Percentiles rank a stretch among this genome's conserved stretches.
Evolutionary conservation across 2,888 invertebrate genomes (phyloP).

Genomic region (Trichogramma evanescens): DNA sequence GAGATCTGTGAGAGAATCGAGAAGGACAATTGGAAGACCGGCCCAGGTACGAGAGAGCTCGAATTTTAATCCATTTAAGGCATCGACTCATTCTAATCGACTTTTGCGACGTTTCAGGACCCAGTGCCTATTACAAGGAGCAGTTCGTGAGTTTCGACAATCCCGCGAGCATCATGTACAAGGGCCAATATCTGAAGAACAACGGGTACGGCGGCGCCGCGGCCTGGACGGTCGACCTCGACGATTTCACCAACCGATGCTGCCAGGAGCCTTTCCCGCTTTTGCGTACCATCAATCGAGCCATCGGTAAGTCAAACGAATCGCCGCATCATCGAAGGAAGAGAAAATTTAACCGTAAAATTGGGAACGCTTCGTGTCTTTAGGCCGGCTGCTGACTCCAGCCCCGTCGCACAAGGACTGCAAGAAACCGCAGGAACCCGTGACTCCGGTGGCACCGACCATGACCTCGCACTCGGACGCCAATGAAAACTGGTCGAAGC

Average conservation of each 20-base stretch:
- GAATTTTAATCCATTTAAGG: background rate
- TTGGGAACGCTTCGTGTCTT: background rate
- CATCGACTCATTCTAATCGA: too few species aligned
- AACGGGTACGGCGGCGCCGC: constrained; percentile 74
- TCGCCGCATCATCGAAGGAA: background rate
- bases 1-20: constrained; percentile 68
- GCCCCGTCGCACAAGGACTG: constrained; percentile 57
- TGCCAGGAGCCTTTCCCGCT: constrained; percentile 74
- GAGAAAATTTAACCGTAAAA: background rate
- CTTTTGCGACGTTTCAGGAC: constrained; percentile 47
- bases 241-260: constrained; percentile 80
- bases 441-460: constrained; percentile 70
- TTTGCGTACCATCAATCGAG: constrained; percentile 69
- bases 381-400: constrained; percentile 44
- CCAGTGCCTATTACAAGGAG: constrained; percentile 69
- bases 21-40: constrained; percentile 34
- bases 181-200: constrained; percentile 67
- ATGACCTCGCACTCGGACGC: constrained; percentile 64
- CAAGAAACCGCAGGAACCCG: constrained; percentile 62
- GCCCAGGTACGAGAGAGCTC: constrained; percentile 26
- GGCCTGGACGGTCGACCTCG: constrained; percentile 83
- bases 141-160: constrained; percentile 92
- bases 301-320: constrained; percentile 52
- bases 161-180: constrained; percentile 65
- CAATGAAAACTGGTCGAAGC: constrained; percentile 40